These are phyloP conservation scores for Toxotes lorentzi DNA, from an alignment of 2,797 vertebrate species.

Conservation along the genomic window DNA sequence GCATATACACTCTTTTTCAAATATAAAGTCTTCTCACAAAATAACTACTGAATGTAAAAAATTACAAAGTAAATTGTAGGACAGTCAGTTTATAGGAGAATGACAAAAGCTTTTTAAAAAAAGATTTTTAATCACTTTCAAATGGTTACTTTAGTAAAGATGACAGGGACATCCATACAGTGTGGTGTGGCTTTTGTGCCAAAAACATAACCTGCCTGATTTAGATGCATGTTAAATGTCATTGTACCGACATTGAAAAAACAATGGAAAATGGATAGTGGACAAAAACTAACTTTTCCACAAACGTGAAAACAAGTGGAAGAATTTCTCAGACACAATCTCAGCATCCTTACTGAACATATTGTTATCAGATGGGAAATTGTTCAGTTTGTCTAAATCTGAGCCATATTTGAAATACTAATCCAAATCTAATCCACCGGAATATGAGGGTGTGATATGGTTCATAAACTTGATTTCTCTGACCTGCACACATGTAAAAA, in stretches of 20 bases:
- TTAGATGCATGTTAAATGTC: too few species aligned
- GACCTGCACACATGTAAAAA: background rate
- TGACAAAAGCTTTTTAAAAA: background rate
- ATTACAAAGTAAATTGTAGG: background rate
- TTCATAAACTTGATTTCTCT: background rate
- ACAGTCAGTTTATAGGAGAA: too few species aligned
- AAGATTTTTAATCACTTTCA: background rate
- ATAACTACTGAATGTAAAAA: background rate
- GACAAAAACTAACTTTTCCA: background rate
- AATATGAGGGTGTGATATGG: background rate
- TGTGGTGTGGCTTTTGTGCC: too few species aligned
- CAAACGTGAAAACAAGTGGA: background rate
- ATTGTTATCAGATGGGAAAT: conserved; percentile 7
- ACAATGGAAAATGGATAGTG: background rate
- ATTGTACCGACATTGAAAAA: background rate
- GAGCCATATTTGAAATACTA: conserved; percentile 1
- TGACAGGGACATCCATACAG: background rate
- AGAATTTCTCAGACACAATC: background rate
- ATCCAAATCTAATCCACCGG: conserved; percentile 10
- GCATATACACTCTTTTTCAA: background rate
- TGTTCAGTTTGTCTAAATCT: background rate
- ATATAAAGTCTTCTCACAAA: background rate
- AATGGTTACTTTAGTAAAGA: background rate
- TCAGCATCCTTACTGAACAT: background rate
- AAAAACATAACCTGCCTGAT: background rate